Base-by-base conservation (phyloP, 2,113 vertebrate species). In the Xenopus tropicalis region DNA sequence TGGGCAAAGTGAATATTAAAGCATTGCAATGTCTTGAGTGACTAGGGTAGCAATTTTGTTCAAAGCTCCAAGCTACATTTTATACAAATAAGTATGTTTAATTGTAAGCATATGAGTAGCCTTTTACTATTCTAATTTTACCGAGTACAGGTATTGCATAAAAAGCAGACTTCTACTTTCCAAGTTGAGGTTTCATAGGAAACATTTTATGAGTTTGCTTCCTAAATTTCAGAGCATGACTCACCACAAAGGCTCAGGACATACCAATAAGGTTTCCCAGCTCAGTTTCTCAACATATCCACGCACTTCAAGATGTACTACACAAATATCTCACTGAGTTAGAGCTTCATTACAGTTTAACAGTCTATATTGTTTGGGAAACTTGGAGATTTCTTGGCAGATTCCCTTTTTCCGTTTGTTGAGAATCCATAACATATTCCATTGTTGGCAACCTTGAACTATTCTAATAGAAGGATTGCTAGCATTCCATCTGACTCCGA, bases 201-300 rank as follows among this genome's bases (percentile, higher is more conserved):
- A 52, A 69, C 24, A 37, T 56, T 76, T 69, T 63, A 76, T 63
- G 66, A 63, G n/a, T 76, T 63, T 48, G 66, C 66, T 56, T 62
- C 48, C 29, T 69, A 20, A 54, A 44, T 76, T 46, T 52, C 44
- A 43, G 22, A 69, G 24, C 58, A 69, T 76, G 73, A 76, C 73
- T 76, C 73, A 76, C 73, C 73, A 76, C 66, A 69, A 76, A 69
- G 43, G 58, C 17, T 62, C 59, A 63, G 59, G 73, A 69, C 59
- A 61, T 51, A 37, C 16, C 66, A 69, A 56, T 56, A 44, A 14
- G 43, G 24, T 54, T 76, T 69, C 69, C 54, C 43, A 76, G 63
- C 25, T 63, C 52, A 54, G 65, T 63, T 76, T 76, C 58, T 69
- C 56, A 69, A 76, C 62, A 69, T 69, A 69, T 63, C 58, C 73